Percentiles rank a stretch among this genome's conserved stretches.
These are phyloP conservation scores for Pseudochirops corinnae DNA, from an alignment of 2,797 vertebrate species.

Conservation along the genomic window DNA sequence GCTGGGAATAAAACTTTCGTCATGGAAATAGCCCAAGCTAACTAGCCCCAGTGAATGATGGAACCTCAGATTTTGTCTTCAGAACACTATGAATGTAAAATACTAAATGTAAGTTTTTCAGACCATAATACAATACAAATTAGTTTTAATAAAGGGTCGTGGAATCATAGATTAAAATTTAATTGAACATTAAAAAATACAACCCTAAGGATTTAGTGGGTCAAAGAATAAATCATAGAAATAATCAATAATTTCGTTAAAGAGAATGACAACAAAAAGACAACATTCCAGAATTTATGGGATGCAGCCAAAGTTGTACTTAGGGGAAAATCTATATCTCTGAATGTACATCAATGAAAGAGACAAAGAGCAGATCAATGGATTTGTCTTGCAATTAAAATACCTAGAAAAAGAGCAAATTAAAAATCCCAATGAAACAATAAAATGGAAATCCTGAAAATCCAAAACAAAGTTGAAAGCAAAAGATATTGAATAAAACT, in stretches of 20 bases:
- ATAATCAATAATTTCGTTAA: background rate
- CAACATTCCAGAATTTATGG: background rate
- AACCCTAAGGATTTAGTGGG: background rate
- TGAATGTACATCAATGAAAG: background rate
- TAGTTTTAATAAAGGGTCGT: background rate
- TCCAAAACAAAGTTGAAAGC: background rate
- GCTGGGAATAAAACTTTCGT: background rate
- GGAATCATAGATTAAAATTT: background rate
- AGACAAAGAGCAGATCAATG: background rate
- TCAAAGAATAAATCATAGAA: background rate
- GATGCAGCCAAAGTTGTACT: background rate
- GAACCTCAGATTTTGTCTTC: background rate
- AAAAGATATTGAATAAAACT: background rate
- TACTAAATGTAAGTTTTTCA: background rate
- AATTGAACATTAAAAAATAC: background rate
- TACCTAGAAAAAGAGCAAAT: background rate
- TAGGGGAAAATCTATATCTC: background rate
- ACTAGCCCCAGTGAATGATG: background rate
- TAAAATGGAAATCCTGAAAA: background rate
- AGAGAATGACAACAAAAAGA: background rate
- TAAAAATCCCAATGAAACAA: background rate
- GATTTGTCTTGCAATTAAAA: background rate
- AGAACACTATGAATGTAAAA: background rate
- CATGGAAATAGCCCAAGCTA: background rate
- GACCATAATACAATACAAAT: background rate